These are phyloP conservation scores for Phoeniculus purpureus DNA, from an alignment of 2,797 vertebrate species.

Conservation along the genomic window DNA sequence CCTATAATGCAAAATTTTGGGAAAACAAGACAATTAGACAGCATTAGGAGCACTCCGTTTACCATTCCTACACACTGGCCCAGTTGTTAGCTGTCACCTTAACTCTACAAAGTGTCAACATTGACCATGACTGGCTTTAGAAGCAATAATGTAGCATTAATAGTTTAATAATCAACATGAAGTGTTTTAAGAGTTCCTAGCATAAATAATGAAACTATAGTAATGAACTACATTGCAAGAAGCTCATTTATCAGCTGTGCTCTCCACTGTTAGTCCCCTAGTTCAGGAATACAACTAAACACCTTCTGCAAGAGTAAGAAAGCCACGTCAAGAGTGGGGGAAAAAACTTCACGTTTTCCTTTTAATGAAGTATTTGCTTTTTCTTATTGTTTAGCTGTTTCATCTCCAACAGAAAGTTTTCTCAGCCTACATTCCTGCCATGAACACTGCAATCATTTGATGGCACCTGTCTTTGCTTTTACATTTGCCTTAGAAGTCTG, in stretches of 20 bases:
- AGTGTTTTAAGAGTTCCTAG: constrained; percentile 20
- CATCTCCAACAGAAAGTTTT: constrained; percentile 46
- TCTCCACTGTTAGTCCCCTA: constrained; percentile 72
- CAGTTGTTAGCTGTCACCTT: constrained; percentile 77
- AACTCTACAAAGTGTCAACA: constrained; percentile 52
- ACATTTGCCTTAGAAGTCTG: constrained; percentile 64
- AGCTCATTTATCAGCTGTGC: constrained; percentile 63
- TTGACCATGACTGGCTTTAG: constrained; percentile 34
- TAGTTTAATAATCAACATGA: constrained; percentile 29
- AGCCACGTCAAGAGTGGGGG: constrained; percentile 65
- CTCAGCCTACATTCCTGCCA: constrained; percentile 68
- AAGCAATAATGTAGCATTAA: constrained; percentile 52
- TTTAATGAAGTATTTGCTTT: constrained; percentile 37
- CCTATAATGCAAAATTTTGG: constrained; percentile 91
- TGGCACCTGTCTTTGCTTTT: constrained; percentile 63
- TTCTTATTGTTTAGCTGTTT: constrained; percentile 37
- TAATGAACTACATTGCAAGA: constrained; percentile 47
- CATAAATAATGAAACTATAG: constrained; percentile 31
- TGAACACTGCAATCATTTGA: constrained; percentile 38
- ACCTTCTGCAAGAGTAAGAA: constrained; percentile 44
- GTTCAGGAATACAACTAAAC: constrained; percentile 72
- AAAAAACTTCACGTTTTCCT: constrained; percentile 53
- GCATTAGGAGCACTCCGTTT: constrained; percentile 61
- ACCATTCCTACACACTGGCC: constrained; percentile 68
- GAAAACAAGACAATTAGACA: constrained; percentile 86